These are phyloP conservation scores for Siderastrea siderea DNA, from an alignment of 92 coral and sea anemone species.

Conservation along the genomic window DNA sequence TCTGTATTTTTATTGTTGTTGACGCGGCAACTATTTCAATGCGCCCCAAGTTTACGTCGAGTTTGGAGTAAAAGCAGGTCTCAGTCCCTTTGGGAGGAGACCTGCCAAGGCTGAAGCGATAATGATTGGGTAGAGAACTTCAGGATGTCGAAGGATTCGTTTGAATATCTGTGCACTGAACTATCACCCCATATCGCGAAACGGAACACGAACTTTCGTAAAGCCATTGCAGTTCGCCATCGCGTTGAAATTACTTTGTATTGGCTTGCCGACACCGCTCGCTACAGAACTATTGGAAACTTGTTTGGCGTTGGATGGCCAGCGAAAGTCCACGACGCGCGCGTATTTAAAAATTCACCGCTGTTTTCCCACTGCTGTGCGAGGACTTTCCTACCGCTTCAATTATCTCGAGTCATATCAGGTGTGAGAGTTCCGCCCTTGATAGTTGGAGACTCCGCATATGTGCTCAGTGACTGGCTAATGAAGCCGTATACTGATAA, in stretches of 20 bases:
- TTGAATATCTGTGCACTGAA: constrained; percentile 51
- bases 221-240: constrained; percentile 47
- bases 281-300: constrained; percentile 55
- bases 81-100: constrained; percentile 22
- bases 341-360: constrained; percentile 38
- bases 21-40: constrained; percentile 30
- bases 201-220: constrained; percentile 58
- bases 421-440: constrained; percentile 50
- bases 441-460: constrained; percentile 47
- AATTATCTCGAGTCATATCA: constrained; percentile 8
- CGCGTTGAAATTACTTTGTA: constrained; percentile 65
- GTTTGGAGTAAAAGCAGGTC: constrained; percentile 35
- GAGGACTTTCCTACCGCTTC: constrained; percentile 32
- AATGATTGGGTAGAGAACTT: constrained; percentile 52
- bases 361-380: constrained; percentile 30
- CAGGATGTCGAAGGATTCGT: constrained; percentile 49
- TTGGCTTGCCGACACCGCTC: constrained; percentile 58
- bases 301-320: constrained; percentile 62
- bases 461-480: constrained; percentile 50
- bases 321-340: constrained; percentile 49
- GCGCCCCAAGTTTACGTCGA: constrained; percentile 21
- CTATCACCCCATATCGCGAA: constrained; percentile 47
- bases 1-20: constrained; percentile 31
- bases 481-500: constrained; percentile 38
- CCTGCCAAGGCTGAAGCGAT: constrained; percentile 43